phyloP scores from a whole-genome alignment of 1,140 invertebrate species.

The Orchesella cincta region DNA sequence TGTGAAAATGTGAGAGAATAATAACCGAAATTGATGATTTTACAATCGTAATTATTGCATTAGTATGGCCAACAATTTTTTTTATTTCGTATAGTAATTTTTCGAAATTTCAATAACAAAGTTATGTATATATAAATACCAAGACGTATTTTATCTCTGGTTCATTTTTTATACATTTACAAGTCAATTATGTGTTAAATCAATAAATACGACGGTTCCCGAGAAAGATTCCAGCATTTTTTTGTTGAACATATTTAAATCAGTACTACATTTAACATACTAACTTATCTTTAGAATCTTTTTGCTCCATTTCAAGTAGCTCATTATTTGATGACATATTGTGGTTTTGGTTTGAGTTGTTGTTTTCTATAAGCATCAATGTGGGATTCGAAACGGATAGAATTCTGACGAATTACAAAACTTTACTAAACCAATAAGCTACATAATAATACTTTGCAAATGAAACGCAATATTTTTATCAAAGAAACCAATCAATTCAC shows the following conservation, averaged over 20 bases:
- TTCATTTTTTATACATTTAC: neutral
- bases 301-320: too few species aligned
- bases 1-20: neutral
- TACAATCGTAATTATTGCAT: neutral
- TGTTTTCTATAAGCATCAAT: too few species aligned
- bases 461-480: too few species aligned
- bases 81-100: neutral
- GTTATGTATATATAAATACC: neutral
- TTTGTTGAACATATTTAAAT: too few species aligned
- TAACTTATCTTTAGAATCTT: too few species aligned
- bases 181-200: neutral
- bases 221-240: constrained; percentile 5
- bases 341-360: too few species aligned
- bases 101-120: neutral
- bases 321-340: too few species aligned
- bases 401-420: too few species aligned
- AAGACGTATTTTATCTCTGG: neutral
- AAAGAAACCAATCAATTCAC: neutral
- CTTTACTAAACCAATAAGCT: too few species aligned
- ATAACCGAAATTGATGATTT: neutral
- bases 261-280: constrained; percentile 2
- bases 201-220: neutral
- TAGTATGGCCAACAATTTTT: neutral
- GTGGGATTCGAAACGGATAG: too few species aligned
- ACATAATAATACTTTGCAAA: too few species aligned